A percentile compares a stretch with the other conserved stretches of the same genome.
Evolutionary conservation across 92 coral and sea anemone genomes (phyloP).

Genomic region (Phenganax marumi): DNA sequence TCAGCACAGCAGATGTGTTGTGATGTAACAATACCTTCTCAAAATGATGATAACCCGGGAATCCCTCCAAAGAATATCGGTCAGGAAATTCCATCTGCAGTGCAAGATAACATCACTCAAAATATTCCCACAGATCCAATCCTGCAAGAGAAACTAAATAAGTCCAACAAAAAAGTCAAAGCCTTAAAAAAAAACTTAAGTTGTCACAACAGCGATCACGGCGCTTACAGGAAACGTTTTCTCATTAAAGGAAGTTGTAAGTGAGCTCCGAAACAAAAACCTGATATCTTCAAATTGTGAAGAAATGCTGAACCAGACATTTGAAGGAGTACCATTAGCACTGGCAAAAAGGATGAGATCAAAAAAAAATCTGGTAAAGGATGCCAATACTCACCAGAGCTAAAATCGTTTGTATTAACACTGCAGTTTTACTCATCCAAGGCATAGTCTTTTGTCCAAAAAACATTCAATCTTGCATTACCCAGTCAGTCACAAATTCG

Average conservation of each 20-base stretch:
- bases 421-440: neutral
- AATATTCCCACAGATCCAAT: neutral
- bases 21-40: no score
- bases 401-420: neutral
- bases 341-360: neutral
- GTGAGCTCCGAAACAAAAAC: neutral
- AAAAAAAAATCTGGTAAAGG: neutral
- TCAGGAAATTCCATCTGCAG: no score
- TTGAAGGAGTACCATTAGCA: neutral
- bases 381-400: neutral
- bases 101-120: neutral
- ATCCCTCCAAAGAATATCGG: no score
- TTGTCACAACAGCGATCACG: neutral
- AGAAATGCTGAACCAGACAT: neutral
- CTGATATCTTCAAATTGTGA: neutral
- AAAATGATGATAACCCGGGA: no score
- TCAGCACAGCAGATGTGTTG: no score
- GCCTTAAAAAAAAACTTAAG: neutral
- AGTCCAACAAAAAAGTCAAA: neutral
- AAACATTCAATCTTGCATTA: neutral
- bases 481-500: conserved; percentile 12
- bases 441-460: neutral
- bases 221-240: neutral
- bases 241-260: neutral
- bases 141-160: neutral